A percentile compares a stretch with the other conserved stretches of the same genome.
Conservation (phyloP, 2,888 invertebrate species). For the Galeruca laticollis region DNA sequence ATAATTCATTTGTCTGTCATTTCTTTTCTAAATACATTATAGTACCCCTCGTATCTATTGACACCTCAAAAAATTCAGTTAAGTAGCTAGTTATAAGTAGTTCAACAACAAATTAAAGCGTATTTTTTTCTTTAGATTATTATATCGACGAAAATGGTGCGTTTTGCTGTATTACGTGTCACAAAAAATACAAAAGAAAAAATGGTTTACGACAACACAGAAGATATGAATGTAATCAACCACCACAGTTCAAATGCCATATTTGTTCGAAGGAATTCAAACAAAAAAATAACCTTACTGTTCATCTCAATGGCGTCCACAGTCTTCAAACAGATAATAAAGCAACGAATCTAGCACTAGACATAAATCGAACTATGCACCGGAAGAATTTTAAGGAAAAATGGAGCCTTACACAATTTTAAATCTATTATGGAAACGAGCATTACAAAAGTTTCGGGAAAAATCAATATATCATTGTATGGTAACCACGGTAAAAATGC, state of each 20-base stretch:
- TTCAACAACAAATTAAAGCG: neutral
- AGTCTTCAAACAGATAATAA: neutral
- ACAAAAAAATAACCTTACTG: slow-evolving; percentile 67
- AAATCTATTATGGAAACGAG: too few species aligned
- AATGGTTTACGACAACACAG: slow-evolving; percentile 55
- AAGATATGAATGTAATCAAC: slow-evolving; percentile 63
- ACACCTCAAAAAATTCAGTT: neutral
- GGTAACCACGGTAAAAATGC: too few species aligned
- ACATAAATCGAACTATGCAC: too few species aligned
- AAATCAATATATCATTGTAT: too few species aligned
- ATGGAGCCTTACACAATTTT: too few species aligned
- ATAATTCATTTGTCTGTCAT: too few species aligned
- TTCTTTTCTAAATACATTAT: too few species aligned
- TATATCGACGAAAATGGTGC: slow-evolving; percentile 24
- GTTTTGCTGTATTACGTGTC: slow-evolving; percentile 58
- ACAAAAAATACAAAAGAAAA: slow-evolving; percentile 45
- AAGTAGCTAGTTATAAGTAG: neutral
- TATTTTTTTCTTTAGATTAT: slow-evolving; percentile 20
- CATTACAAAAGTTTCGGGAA: too few species aligned
- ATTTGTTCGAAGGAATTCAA: slow-evolving; percentile 60
- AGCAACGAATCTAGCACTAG: neutral
- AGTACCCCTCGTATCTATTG: too few species aligned
- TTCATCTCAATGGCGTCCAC: slow-evolving; percentile 69
- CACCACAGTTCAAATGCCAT: slow-evolving; percentile 62
- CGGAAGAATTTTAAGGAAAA: too few species aligned